Percentiles rank a stretch among this genome's conserved stretches.
phyloP scores from a whole-genome alignment of 2,113 vertebrate species.

The Stigmatopora argus region DNA sequence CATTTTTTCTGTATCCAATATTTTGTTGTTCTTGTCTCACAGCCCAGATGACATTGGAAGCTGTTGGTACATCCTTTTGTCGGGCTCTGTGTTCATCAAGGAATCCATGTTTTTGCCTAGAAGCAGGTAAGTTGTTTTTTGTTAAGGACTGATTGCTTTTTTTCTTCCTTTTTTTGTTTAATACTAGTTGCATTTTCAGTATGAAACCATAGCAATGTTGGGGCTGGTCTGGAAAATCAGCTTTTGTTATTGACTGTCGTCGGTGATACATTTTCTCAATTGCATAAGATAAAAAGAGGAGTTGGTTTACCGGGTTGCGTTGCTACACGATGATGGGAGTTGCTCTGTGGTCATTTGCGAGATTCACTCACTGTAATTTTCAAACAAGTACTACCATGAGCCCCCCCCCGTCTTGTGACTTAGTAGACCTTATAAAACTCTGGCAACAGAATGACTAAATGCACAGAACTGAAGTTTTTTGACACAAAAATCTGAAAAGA shows the following conservation, averaged over 20 bases:
- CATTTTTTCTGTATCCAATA: too few species aligned
- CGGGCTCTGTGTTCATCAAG: slow-evolving; percentile 98
- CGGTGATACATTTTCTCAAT: slow-evolving; percentile 54
- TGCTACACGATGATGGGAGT: slow-evolving; percentile 1
- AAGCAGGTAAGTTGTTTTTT: slow-evolving; percentile 82
- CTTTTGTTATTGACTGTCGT: slow-evolving; percentile 40
- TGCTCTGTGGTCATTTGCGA: slow-evolving; percentile 13
- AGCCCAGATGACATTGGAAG: slow-evolving; percentile 92
- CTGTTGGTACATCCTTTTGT: slow-evolving; percentile 98
- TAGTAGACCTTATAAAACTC: slow-evolving; percentile 15
- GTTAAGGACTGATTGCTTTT: neutral
- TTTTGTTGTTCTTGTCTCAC: slow-evolving; percentile 26
- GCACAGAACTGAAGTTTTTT: slow-evolving; percentile 41
- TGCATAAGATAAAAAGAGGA: slow-evolving; percentile 59
- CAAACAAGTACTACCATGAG: too few species aligned
- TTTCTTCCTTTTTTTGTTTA: neutral
- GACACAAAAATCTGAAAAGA: slow-evolving; percentile 42
- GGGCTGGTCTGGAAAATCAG: neutral
- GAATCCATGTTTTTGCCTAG: slow-evolving; percentile 99
- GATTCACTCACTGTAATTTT: slow-evolving; percentile 20
- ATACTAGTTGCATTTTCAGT: neutral
- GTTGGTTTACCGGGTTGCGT: slow-evolving; percentile 7
- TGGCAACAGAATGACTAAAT: neutral
- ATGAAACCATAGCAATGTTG: neutral
- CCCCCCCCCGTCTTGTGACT: too few species aligned